Evolutionary conservation across 1,140 invertebrate genomes (phyloP).

Genomic region (Danaus melanippus): DNA sequence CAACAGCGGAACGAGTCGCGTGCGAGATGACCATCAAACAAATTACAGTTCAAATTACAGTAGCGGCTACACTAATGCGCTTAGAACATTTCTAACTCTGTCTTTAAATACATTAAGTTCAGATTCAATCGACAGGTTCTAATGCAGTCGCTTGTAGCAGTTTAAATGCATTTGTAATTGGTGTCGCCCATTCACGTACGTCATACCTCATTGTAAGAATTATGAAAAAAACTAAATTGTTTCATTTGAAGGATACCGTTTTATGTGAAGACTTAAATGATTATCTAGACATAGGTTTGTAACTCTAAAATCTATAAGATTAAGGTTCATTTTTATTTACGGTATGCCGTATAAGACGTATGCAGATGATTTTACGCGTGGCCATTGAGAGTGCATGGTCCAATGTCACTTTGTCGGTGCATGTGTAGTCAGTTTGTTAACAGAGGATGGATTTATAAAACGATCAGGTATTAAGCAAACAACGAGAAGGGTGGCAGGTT

Average conservation of each 20-base stretch:
- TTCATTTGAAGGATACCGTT: conserved; percentile 21
- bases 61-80: neutral
- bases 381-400: conserved; percentile 28
- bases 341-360: conserved; percentile 12
- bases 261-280: conserved; percentile 16
- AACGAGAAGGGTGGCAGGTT: too few species aligned
- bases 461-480: neutral
- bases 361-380: conserved; percentile 15
- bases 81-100: conserved; percentile 11
- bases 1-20: conserved; percentile 43
- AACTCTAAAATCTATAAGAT: conserved; percentile 13
- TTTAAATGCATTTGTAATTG: conserved; percentile 31
- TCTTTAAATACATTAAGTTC: conserved; percentile 12
- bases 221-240: conserved; percentile 36
- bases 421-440: conserved; percentile 20
- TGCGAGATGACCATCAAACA: conserved; percentile 16
- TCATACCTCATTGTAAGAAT: conserved; percentile 34
- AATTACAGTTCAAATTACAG: conserved; percentile 25
- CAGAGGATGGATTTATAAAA: conserved; percentile 3
- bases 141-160: conserved; percentile 28
- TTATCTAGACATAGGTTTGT: conserved; percentile 8
- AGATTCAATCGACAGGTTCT: conserved; percentile 10
- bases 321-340: conserved; percentile 22
- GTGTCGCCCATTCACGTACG: conserved; percentile 34
- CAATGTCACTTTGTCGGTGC: conserved; percentile 26